phyloP scores from a whole-genome alignment of 2,113 vertebrate species.

The Channa maculata region DNA sequence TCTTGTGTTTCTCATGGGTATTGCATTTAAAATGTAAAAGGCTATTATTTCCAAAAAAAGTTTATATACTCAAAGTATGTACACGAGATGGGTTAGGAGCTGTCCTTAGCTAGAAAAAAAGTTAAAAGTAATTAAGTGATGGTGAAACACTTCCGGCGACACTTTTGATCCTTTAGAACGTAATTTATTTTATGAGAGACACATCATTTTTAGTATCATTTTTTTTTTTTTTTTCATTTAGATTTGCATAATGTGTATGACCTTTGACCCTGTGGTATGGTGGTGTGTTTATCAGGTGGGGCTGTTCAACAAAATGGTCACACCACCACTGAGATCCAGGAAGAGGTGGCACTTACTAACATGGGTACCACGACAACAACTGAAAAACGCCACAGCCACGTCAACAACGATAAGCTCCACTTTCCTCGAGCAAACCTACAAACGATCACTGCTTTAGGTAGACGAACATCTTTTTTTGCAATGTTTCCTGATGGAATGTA shows the following conservation, averaged over 20 bases:
- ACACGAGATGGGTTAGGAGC: too few relatives aligned
- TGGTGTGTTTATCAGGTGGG: slow-evolving; percentile 81
- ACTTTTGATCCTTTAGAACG: too few relatives aligned
- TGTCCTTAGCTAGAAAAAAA: too few relatives aligned
- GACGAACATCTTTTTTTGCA: neutral
- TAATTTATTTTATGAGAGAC: too few relatives aligned
- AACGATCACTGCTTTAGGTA: slow-evolving; percentile 95
- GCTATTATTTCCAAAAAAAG: too few relatives aligned
- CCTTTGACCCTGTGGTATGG: slow-evolving; percentile 10
- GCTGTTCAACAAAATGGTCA: slow-evolving; percentile 92
- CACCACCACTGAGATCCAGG: slow-evolving; percentile 92
- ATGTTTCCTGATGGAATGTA: neutral
- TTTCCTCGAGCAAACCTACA: slow-evolving; percentile 90
- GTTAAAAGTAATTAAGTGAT: too few relatives aligned
- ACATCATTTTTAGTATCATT: too few relatives aligned
- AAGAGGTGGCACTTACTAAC: slow-evolving; percentile 93
- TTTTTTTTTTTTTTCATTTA: too few relatives aligned
- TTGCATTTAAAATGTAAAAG: slow-evolving; percentile 1
- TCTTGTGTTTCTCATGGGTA: slow-evolving; percentile 55
- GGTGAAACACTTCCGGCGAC: too few relatives aligned
- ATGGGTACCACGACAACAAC: slow-evolving; percentile 84
- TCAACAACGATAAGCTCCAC: slow-evolving; percentile 89
- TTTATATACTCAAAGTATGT: too few relatives aligned
- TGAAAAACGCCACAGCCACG: slow-evolving; percentile 90
- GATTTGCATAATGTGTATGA: neutral